phyloP scores from a whole-genome alignment of 53 echinoderm and acorn worm genomes.

The Astropecten irregularis region DNA sequence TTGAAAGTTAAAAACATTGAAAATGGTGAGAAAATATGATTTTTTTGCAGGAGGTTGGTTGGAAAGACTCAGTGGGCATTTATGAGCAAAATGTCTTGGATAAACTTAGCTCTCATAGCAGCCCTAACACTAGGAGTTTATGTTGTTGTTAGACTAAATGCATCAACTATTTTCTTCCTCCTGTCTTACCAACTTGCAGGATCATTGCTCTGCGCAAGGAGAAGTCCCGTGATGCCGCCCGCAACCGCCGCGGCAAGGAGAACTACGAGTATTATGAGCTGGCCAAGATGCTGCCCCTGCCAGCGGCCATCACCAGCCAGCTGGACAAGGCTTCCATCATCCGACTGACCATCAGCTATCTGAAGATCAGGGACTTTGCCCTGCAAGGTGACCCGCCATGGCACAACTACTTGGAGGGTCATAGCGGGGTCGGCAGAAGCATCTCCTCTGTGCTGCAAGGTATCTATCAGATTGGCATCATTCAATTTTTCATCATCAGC shows the following conservation, averaged over 20 bases:
- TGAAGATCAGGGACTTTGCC: conserved; percentile 90
- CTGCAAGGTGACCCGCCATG: conserved; percentile 94
- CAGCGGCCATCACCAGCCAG: conserved; percentile 98
- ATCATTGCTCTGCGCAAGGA: conserved; percentile 92
- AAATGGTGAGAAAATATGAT: no score
- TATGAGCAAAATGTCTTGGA: no score
- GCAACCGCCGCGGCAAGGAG: conserved; percentile 92
- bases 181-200: no score
- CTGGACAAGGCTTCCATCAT: conserved; percentile 99
- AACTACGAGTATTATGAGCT: conserved; percentile 98
- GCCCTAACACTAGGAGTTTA: no score
- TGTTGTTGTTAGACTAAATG: no score
- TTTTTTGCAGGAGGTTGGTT: no score
- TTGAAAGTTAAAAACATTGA: no score
- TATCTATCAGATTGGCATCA: no score
- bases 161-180: no score
- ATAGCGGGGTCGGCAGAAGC: neutral
- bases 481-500: no score
- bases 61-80: no score
- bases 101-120: no score
- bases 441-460: conserved; percentile 55
- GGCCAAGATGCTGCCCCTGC: conserved; percentile 97
- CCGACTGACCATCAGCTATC: conserved; percentile 95
- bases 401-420: conserved; percentile 62
- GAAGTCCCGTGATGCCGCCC: conserved; percentile 92